These are phyloP conservation scores for Emydoidea blandingii DNA, from an alignment of 2,797 vertebrate species.

Conservation along the genomic window DNA sequence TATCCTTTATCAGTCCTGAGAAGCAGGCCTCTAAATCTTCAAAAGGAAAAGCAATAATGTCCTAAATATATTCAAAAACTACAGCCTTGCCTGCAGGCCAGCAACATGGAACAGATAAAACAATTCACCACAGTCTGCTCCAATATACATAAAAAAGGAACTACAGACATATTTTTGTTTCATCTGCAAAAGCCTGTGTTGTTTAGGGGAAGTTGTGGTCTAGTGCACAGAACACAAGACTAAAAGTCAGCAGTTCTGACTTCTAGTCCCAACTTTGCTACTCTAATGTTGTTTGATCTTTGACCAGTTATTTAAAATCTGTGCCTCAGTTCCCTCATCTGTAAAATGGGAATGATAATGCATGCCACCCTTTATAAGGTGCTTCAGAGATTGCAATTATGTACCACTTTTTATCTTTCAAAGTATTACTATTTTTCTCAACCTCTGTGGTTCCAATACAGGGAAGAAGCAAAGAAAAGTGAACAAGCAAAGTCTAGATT, in stretches of 20 bases:
- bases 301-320: neutral
- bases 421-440: neutral
- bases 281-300: neutral
- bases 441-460: neutral
- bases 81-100: neutral
- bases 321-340: conserved; percentile 7
- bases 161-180: conserved; percentile 15
- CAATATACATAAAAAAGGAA: conserved; percentile 22
- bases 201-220: conserved; percentile 28
- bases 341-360: conserved; percentile 28
- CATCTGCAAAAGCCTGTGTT: neutral
- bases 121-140: neutral
- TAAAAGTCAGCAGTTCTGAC: conserved; percentile 23
- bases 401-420: neutral
- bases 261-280: conserved; percentile 11
- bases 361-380: neutral
- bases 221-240: neutral
- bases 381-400: neutral
- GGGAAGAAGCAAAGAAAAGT: conserved; percentile 2
- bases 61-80: conserved; percentile 15
- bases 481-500: neutral
- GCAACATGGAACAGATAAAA: neutral
- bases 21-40: neutral
- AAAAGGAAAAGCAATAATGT: neutral
- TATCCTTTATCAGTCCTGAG: neutral